Percentiles rank a stretch among this genome's conserved stretches.
phyloP scores from a whole-genome alignment of 2,113 vertebrate genomes.

The Stomatorhinus ivindoensis region DNA sequence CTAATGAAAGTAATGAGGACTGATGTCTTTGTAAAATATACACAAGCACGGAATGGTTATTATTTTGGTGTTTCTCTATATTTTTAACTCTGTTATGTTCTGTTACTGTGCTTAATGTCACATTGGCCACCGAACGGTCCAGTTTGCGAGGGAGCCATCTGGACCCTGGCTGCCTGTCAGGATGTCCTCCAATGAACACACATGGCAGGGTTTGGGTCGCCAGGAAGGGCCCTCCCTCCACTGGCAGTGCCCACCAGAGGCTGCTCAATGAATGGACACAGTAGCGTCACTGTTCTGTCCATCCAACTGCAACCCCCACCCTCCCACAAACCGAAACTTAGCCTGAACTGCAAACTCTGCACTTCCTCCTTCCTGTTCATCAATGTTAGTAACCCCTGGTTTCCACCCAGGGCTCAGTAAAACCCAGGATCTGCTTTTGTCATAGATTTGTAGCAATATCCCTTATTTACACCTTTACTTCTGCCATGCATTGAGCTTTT shows the following conservation, averaged over 20 bases:
- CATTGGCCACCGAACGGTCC: constrained; percentile 42
- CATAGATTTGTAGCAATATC: not conserved
- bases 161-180: constrained; percentile 60
- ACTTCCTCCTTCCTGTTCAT: constrained; percentile 19
- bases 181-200: constrained; percentile 59
- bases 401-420: constrained; percentile 11
- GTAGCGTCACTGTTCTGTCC: constrained; percentile 21
- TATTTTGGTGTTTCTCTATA: not conserved
- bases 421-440: not conserved
- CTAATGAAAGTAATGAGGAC: not conserved
- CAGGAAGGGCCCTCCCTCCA: constrained; percentile 33
- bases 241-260: constrained; percentile 22
- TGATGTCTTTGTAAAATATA: not conserved
- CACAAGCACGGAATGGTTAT: not conserved
- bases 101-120: constrained; percentile 43
- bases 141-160: constrained; percentile 59
- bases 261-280: constrained; percentile 26
- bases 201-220: constrained; percentile 48
- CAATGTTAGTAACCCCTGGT: constrained; percentile 13
- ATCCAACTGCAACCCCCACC: constrained; percentile 10
- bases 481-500: not conserved
- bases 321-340: constrained; percentile 24
- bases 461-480: not conserved
- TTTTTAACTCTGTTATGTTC: constrained; percentile 21
- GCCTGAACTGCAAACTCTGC: constrained; percentile 33